Conservation (phyloP, 2,113 vertebrate genomes). For the Scomber japonicus region DNA sequence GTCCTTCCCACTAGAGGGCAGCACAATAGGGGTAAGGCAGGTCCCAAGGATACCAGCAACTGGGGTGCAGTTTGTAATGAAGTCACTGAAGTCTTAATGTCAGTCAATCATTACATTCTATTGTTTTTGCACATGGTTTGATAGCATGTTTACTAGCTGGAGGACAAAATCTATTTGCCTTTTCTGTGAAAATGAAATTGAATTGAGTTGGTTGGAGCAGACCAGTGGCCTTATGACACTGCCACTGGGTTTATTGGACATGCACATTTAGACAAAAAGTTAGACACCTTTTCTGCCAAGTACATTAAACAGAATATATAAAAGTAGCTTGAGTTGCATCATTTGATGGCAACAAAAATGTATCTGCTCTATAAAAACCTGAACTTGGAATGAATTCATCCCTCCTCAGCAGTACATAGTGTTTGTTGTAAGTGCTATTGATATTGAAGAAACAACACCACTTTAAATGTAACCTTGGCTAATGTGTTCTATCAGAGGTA, state of each 20-base stretch:
- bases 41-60: background rate
- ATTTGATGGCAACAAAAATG: background rate
- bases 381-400: background rate
- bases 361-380: too few species aligned
- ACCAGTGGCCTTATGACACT: background rate
- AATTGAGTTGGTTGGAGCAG: background rate
- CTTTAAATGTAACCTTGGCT: background rate
- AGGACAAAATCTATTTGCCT: background rate
- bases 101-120: too few species aligned
- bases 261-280: background rate
- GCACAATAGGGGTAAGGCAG: background rate
- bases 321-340: background rate
- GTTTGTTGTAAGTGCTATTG: background rate
- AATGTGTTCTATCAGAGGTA: background rate
- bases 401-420: background rate
- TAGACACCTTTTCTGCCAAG: background rate
- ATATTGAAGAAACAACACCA: background rate
- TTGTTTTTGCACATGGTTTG: background rate
- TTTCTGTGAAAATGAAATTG: background rate
- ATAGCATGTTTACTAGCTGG: background rate
- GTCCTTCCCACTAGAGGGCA: background rate
- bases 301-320: background rate
- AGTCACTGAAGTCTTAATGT: too few species aligned
- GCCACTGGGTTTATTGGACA: background rate
- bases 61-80: background rate